Evolutionary conservation across 2,113 vertebrate species (phyloP), one percentile per base, ranked within the genome.

Genomic region (Saimiri boliviensis): DNA sequence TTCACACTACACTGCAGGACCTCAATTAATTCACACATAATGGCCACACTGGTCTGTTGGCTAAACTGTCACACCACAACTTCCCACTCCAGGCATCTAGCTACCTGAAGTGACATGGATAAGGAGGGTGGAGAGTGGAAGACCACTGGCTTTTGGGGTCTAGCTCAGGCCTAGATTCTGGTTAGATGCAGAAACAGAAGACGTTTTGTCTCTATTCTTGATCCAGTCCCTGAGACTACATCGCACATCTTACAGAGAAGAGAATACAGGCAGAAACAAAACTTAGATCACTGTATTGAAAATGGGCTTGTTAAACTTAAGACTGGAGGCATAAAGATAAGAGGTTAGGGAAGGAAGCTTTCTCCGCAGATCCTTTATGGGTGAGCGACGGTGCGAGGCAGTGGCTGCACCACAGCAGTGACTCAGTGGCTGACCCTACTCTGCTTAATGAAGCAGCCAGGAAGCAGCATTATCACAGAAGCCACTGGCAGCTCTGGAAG

Each of bases 331-430:
- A 54, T 42, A 85, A 37, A 16, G 30, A 19, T 3, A 82, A 82
- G 7, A 40, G 2, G 3, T 8, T 56, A 11, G 13, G 17, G 7
- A 95, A 5, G 54, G 19, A 1, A 1, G 5, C 13, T 73, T 4
- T n/a, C 23, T 54, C 40, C 80, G n/a, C 25, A 74, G 2, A 91
- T 0, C 12, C 8, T 54, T 32, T 25, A 10, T 19, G 16, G 7
- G 6, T 0, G 45, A 19, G 1, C 1, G 32, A 10, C 13, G 16
- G 13, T 21, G n/a, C 35, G 5, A 27, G 1, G 21, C 13, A 30
- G 30, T 77, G 25, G 17, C n/a, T 66, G 1, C 21, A 5, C 2
- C 37, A 17, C 10, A 32, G 17, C 19, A 49, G 4, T 20, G 20
- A 14, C 2, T 8, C 86, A 80, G 35, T 47, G 32, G n/a, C 35